These are phyloP conservation scores for Macaca mulatta DNA, from an alignment of 2,113 vertebrate species.

Conservation along the genomic window DNA sequence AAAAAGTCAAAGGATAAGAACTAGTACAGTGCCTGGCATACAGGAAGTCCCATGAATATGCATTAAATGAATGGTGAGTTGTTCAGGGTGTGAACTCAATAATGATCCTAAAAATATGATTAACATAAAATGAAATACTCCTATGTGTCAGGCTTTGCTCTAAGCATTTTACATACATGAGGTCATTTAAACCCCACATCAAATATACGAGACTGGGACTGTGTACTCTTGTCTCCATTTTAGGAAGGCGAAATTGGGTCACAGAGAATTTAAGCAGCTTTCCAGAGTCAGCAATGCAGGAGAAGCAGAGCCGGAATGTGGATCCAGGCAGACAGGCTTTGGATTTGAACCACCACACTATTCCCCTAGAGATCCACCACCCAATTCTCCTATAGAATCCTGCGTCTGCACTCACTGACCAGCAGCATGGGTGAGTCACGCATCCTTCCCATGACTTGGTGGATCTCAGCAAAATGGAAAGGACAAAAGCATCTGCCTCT, in stretches of 20 bases:
- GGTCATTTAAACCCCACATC: background rate
- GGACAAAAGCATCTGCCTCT: background rate
- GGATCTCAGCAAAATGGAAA: background rate
- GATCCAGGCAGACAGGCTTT: background rate
- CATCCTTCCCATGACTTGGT: background rate
- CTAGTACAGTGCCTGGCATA: background rate
- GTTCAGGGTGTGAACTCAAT: background rate
- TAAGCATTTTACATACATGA: background rate
- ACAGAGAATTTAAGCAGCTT: background rate
- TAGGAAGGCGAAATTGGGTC: background rate
- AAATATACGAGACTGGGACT: background rate
- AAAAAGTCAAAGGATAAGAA: too few relatives aligned
- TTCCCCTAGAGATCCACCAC: background rate
- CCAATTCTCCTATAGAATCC: too few relatives aligned
- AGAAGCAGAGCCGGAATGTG: background rate
- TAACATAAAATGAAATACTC: background rate
- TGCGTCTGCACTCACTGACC: background rate
- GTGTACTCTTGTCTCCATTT: background rate
- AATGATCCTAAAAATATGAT: too few relatives aligned
- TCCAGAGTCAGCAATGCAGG: background rate
- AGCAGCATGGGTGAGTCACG: background rate
- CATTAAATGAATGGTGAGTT: background rate
- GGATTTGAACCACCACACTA: too few relatives aligned
- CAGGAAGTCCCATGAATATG: background rate
- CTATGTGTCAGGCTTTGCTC: background rate